Conservation (phyloP, 2,888 invertebrate genomes). For the Sycophila texana region DNA sequence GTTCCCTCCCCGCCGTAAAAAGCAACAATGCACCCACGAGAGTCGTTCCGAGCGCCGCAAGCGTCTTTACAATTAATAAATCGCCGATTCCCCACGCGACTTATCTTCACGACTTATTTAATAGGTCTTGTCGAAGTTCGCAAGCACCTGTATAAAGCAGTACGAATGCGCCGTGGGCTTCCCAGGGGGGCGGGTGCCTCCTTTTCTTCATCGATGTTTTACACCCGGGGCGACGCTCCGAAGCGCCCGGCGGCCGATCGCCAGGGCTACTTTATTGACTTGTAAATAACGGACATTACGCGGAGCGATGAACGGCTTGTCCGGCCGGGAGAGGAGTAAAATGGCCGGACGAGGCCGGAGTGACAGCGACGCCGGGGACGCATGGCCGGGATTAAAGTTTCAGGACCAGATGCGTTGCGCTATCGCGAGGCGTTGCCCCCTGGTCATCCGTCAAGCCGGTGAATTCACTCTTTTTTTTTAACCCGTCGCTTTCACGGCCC, state of each 20-base stretch:
- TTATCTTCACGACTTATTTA: conserved; percentile 14
- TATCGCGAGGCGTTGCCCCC: neutral
- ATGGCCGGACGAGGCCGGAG: conserved; percentile 39
- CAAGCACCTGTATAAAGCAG: conserved; percentile 6
- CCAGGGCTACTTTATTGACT: conserved; percentile 51
- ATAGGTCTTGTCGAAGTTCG: conserved; percentile 8
- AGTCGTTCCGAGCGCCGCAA: neutral
- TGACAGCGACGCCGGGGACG: conserved; percentile 45
- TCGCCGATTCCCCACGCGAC: conserved; percentile 13
- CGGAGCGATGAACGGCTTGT: conserved; percentile 8
- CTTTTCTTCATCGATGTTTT: too few relatives aligned
- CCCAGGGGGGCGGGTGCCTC: too few relatives aligned
- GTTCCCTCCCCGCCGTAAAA: neutral
- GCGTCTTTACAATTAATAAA: conserved; percentile 34
- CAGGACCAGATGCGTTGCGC: conserved; percentile 39
- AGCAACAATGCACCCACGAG: too few relatives aligned
- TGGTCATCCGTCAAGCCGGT: conserved; percentile 43
- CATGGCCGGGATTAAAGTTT: conserved; percentile 55
- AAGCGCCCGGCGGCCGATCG: neutral
- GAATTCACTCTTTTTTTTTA: neutral
- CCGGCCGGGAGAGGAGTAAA: conserved; percentile 36
- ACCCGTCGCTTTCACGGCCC: neutral
- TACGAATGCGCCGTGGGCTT: too few relatives aligned
- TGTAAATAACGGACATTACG: conserved; percentile 58
- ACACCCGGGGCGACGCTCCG: too few relatives aligned